phyloP scores from a whole-genome alignment of 2,888 invertebrate genomes.

The Protonemura montana region DNA sequence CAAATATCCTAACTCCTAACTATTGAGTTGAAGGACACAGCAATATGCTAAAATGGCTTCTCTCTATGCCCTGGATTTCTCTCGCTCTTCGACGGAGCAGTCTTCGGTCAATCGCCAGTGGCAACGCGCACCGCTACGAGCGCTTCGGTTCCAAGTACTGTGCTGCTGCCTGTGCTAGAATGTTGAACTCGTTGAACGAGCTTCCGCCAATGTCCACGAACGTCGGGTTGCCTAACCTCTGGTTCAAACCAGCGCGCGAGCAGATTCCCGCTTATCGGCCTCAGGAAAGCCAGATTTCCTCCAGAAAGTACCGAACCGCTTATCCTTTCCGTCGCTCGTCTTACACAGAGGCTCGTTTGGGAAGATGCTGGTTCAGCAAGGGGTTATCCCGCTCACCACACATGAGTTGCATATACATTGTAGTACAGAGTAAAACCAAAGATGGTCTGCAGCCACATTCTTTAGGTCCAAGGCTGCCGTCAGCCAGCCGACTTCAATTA shows the following conservation, averaged over 20 bases:
- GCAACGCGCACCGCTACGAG: slow-evolving; percentile 47
- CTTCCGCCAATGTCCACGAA: not conserved
- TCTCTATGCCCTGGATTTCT: slow-evolving; percentile 52
- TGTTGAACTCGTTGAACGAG: slow-evolving; percentile 14
- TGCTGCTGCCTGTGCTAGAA: slow-evolving; percentile 42
- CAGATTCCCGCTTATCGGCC: not conserved
- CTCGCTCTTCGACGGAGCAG: slow-evolving; percentile 53
- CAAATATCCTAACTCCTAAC: slow-evolving; percentile 45
- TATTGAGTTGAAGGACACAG: slow-evolving; percentile 47
- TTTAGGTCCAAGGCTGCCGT: slow-evolving; percentile 7
- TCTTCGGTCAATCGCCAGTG: slow-evolving; percentile 54
- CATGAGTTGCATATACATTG: not conserved
- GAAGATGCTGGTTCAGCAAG: not conserved
- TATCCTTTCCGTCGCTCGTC: no score
- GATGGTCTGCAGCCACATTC: slow-evolving; percentile 14
- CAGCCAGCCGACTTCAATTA: not conserved
- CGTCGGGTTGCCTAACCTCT: not conserved
- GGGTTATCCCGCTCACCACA: not conserved
- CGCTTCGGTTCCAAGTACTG: slow-evolving; percentile 39
- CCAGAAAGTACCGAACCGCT: no score
- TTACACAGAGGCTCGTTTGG: not conserved
- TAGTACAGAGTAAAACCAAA: not conserved
- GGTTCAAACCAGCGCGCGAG: slow-evolving; percentile 7
- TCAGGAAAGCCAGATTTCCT: not conserved
- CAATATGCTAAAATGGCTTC: slow-evolving; percentile 53